Percentiles rank a stretch among this genome's conserved stretches.
Conservation (phyloP, 1,140 invertebrate genomes). For the Zaprionus vittiger region DNA sequence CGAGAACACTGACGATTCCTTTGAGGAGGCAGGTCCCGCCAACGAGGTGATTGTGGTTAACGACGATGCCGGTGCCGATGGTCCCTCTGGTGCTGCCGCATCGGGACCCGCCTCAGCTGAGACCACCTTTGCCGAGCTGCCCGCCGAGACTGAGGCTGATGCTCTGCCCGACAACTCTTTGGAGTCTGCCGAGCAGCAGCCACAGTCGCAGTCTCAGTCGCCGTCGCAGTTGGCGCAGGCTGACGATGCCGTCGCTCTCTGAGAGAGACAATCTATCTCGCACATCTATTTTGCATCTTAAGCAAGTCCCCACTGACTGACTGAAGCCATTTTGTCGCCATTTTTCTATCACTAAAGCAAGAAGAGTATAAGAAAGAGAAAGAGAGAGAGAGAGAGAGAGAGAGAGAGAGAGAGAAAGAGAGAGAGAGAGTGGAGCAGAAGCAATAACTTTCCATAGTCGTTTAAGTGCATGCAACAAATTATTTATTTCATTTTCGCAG, state of each 20-base stretch:
- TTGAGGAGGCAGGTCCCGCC: constrained; percentile 69
- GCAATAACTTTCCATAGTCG: constrained; percentile 58
- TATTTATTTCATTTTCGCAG: constrained; percentile 82
- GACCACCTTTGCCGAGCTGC: background rate
- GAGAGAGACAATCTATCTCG: background rate
- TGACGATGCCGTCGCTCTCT: constrained; percentile 50
- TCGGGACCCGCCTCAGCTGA: background rate
- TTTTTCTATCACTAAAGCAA: constrained; percentile 43
- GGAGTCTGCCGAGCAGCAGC: constrained; percentile 9
- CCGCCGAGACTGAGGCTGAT: constrained; percentile 11
- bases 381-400: background rate
- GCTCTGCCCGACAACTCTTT: constrained; percentile 24
- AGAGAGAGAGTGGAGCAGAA: constrained; percentile 18
- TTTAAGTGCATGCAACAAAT: constrained; percentile 78
- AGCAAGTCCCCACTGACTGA: constrained; percentile 29
- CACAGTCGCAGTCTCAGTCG: background rate
- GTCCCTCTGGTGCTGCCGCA: constrained; percentile 11
- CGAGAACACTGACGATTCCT: constrained; percentile 68
- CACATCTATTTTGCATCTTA: constrained; percentile 26
- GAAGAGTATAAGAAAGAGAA: background rate
- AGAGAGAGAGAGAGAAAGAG: background rate
- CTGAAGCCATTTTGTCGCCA: constrained; percentile 63
- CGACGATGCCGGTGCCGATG: constrained; percentile 52
- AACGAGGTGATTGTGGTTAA: constrained; percentile 78
- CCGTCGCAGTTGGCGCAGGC: constrained; percentile 7